Evolutionary conservation across 2,113 vertebrate genomes (phyloP).

Genomic region (Callithrix jacchus): DNA sequence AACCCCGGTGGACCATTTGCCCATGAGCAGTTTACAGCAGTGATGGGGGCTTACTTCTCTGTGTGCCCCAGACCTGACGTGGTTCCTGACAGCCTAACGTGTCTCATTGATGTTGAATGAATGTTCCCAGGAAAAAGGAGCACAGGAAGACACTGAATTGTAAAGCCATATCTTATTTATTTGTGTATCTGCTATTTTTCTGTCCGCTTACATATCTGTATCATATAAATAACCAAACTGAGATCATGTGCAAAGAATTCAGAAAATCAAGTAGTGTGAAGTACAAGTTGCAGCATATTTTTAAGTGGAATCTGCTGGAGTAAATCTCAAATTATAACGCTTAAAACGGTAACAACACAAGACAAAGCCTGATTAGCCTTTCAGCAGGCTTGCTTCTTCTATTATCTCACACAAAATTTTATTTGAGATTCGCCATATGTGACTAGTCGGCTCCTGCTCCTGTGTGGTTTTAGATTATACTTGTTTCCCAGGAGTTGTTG

Average conservation of each 20-base stretch:
- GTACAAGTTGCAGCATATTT: not conserved
- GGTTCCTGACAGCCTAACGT: not conserved
- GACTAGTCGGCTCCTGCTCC: not conserved
- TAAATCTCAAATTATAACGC: not conserved
- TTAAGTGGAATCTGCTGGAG: not conserved
- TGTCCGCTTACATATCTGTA: not conserved
- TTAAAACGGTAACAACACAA: not conserved
- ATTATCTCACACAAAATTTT: not conserved
- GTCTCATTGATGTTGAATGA: not conserved
- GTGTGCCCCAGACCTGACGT: not conserved
- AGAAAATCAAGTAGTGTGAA: not conserved
- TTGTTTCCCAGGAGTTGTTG: not conserved
- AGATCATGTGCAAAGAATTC: slow-evolving; percentile 3
- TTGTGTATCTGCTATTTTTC: not conserved
- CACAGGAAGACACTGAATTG: not conserved
- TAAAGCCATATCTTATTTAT: not conserved
- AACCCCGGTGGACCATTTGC: accelerated
- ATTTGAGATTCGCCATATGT: not conserved
- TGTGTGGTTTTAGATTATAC: not conserved
- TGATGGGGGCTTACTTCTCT: not conserved
- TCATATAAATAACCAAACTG: not conserved
- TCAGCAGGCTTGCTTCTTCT: not conserved
- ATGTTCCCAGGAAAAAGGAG: not conserved
- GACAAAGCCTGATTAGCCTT: not conserved
- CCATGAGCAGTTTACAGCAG: not conserved